These are phyloP conservation scores for Cistogaster globosa DNA, from an alignment of 2,888 invertebrate species.

Conservation along the genomic window DNA sequence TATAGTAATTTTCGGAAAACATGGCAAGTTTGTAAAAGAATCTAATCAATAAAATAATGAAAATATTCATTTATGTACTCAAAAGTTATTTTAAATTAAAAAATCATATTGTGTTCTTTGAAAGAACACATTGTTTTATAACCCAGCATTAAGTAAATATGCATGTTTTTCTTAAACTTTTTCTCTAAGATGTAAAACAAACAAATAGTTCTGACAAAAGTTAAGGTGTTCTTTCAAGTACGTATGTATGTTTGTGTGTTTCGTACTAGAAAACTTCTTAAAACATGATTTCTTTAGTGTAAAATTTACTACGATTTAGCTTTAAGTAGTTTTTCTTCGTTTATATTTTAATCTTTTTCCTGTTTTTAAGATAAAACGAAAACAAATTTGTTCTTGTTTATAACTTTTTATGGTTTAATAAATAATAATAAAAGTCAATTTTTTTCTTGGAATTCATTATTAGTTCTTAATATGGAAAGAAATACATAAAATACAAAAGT, in stretches of 20 bases:
- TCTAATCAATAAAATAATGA: not conserved
- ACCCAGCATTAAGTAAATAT: not conserved
- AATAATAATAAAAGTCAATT: conserved; percentile 52
- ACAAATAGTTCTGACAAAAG: conserved; percentile 1
- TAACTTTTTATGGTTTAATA: conserved; percentile 59
- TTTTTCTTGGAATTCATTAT: conserved; percentile 43
- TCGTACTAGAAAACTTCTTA: conserved; percentile 48
- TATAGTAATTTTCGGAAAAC: conserved; percentile 37
- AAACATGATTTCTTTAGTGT: conserved; percentile 53
- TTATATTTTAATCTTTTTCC: conserved; percentile 38
- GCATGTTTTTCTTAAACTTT: not conserved
- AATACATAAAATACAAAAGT: conserved; percentile 59
- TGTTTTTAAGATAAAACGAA: conserved; percentile 25
- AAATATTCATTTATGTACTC: not conserved
- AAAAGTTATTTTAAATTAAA: not conserved
- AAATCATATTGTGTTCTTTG: not conserved
- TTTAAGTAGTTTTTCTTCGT: conserved; percentile 36
- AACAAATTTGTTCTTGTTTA: conserved; percentile 60
- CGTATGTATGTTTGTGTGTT: not conserved
- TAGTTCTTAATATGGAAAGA: conserved; percentile 45
- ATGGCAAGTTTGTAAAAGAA: conserved; percentile 8
- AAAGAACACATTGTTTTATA: not conserved
- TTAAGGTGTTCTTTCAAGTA: conserved; percentile 43
- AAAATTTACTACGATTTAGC: conserved; percentile 31
- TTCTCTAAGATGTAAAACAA: conserved; percentile 2